A percentile compares a stretch with the other conserved stretches of the same genome.
These are phyloP conservation scores for Thamnophis sirtalis DNA, from an alignment of 2,113 vertebrate genomes.

Conservation along the genomic window DNA sequence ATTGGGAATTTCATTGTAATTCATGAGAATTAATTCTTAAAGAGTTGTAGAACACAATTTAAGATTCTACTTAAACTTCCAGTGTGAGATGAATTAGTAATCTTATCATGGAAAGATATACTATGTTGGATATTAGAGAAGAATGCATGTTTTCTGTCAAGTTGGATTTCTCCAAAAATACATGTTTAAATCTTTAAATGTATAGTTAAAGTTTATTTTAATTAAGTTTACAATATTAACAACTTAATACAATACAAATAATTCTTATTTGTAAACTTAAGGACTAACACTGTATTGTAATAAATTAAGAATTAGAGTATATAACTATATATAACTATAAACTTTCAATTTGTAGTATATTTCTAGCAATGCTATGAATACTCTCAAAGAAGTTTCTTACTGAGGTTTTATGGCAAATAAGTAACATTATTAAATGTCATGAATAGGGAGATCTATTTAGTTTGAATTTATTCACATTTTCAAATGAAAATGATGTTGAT, in stretches of 20 bases:
- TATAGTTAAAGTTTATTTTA: background rate
- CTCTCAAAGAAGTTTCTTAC: background rate
- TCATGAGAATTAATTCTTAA: background rate
- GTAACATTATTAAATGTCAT: background rate
- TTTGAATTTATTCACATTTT: background rate
- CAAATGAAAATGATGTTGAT: background rate
- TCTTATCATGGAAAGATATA: background rate
- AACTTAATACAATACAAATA: background rate
- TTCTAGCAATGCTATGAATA: background rate
- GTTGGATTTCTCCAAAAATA: background rate
- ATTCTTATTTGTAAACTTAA: background rate
- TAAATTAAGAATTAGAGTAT: background rate
- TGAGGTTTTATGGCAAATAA: background rate
- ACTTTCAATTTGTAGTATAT: background rate
- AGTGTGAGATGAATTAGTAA: background rate
- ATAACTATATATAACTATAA: background rate
- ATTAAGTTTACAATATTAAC: background rate
- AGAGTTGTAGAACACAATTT: background rate
- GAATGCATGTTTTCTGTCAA: background rate
- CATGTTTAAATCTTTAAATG: background rate
- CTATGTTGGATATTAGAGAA: background rate
- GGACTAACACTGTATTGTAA: background rate
- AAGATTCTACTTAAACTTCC: background rate
- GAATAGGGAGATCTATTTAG: background rate
- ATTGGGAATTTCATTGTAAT: background rate